phyloP scores from a whole-genome alignment of 2,888 invertebrate species.

The Vanessa cardui region DNA sequence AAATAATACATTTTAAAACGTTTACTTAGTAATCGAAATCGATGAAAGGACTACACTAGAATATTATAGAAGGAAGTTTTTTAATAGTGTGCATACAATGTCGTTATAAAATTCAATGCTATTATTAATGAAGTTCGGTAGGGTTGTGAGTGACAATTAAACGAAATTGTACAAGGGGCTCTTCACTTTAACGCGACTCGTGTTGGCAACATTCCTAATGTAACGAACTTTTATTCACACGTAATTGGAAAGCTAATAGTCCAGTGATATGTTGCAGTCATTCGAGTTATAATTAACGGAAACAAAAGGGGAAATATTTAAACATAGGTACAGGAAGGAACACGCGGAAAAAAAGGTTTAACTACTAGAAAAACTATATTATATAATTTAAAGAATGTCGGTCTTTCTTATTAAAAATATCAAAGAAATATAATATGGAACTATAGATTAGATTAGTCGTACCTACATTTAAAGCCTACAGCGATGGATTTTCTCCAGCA shows the following conservation, averaged over 20 bases:
- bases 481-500: slow-evolving; percentile 69
- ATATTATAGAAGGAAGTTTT: slow-evolving; percentile 16
- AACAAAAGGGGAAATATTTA: slow-evolving; percentile 1
- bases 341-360: not conserved
- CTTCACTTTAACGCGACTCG: slow-evolving; percentile 29
- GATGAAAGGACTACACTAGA: not conserved
- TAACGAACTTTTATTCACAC: slow-evolving; percentile 37
- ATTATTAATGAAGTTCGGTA: slow-evolving; percentile 33
- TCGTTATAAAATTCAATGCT: slow-evolving; percentile 27
- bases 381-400: too few relatives aligned
- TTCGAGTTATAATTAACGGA: not conserved
- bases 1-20: not conserved
- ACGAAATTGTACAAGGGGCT: slow-evolving; percentile 32
- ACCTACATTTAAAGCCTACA: slow-evolving; percentile 45
- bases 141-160: slow-evolving; percentile 39
- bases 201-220: slow-evolving; percentile 34
- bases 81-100: slow-evolving; percentile 18
- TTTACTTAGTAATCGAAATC: not conserved
- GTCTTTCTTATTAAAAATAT: not conserved
- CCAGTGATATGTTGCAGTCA: slow-evolving; percentile 8
- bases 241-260: slow-evolving; percentile 26
- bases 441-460: slow-evolving; percentile 14
- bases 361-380: not conserved
- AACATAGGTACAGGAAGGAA: not conserved
- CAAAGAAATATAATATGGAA: not conserved